Evolutionary conservation across 2,888 invertebrate genomes (phyloP).

Genomic region (Megalurothrips usitatus): DNA sequence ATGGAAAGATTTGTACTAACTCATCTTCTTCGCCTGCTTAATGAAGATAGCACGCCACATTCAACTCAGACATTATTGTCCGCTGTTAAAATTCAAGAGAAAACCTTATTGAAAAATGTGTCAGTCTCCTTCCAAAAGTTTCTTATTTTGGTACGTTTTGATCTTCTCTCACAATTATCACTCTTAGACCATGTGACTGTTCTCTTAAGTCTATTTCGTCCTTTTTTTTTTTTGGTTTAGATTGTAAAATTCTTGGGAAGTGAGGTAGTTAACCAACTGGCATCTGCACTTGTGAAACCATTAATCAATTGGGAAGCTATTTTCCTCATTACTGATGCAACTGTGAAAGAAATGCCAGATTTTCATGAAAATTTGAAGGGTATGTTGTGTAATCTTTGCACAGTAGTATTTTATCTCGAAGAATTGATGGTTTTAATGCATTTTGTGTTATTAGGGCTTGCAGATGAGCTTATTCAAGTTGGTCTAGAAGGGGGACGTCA

Average conservation of each 20-base stretch:
- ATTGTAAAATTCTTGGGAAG: background rate
- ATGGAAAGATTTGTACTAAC: background rate
- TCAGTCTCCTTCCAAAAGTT: background rate
- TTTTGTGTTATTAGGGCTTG: background rate
- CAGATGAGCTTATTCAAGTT: slow-evolving; percentile 1
- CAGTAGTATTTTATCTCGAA: background rate
- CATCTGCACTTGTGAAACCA: background rate
- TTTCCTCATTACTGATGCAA: background rate
- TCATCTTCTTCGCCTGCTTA: background rate
- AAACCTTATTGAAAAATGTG: background rate
- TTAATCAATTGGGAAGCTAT: background rate
- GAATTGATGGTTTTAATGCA: background rate
- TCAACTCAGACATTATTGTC: background rate
- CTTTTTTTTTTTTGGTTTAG: background rate
- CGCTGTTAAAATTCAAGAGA: background rate
- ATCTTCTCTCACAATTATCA: background rate
- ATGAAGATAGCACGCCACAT: background rate
- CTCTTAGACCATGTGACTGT: background rate
- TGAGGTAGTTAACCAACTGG: background rate
- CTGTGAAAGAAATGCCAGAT: background rate
- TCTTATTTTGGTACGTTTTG: background rate
- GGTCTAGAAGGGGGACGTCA: background rate
- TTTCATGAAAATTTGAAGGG: background rate
- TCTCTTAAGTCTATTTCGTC: background rate
- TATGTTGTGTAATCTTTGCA: background rate